Percentiles rank a stretch among this genome's conserved stretches.
phyloP scores from a whole-genome alignment of 2,113 vertebrate species.

The Zapornia atra region DNA sequence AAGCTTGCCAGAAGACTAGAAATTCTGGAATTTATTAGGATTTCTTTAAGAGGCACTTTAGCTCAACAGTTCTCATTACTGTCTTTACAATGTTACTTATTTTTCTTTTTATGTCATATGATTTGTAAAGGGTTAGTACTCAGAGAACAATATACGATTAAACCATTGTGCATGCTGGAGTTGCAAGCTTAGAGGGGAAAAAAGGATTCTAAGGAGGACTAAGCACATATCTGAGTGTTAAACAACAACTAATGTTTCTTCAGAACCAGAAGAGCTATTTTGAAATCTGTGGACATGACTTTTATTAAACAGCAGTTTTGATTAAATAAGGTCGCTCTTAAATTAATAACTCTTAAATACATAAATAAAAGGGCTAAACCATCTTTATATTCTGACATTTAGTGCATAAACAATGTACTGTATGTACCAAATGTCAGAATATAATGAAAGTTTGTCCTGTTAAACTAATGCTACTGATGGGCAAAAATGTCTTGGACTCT shows the following conservation, averaged over 20 bases:
- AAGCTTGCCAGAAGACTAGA: slow-evolving; percentile 89
- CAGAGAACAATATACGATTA: slow-evolving; percentile 83
- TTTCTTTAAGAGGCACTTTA: slow-evolving; percentile 91
- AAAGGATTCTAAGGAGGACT: slow-evolving; percentile 71
- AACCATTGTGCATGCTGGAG: slow-evolving; percentile 72
- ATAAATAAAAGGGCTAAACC: slow-evolving; percentile 42
- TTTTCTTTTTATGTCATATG: slow-evolving; percentile 85
- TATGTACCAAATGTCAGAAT: not conserved
- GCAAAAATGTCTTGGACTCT: slow-evolving; percentile 33
- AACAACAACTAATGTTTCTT: slow-evolving; percentile 57
- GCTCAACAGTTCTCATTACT: slow-evolving; percentile 91
- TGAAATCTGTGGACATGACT: slow-evolving; percentile 49
- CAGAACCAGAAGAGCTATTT: slow-evolving; percentile 48
- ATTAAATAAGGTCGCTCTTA: slow-evolving; percentile 69
- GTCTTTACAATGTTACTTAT: slow-evolving; percentile 85
- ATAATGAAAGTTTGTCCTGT: slow-evolving; percentile 23
- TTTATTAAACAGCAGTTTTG: slow-evolving; percentile 66
- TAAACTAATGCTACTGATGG: slow-evolving; percentile 33
- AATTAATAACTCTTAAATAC: slow-evolving; percentile 65
- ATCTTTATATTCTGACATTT: slow-evolving; percentile 49
- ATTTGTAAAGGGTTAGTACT: slow-evolving; percentile 84
- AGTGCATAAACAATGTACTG: slow-evolving; percentile 1
- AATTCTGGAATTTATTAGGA: slow-evolving; percentile 91
- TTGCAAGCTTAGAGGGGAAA: slow-evolving; percentile 62
- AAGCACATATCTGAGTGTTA: slow-evolving; percentile 64